Evolutionary conservation across 2,113 vertebrate genomes (phyloP).

Genomic region (Tretioscincus oriximinensis): DNA sequence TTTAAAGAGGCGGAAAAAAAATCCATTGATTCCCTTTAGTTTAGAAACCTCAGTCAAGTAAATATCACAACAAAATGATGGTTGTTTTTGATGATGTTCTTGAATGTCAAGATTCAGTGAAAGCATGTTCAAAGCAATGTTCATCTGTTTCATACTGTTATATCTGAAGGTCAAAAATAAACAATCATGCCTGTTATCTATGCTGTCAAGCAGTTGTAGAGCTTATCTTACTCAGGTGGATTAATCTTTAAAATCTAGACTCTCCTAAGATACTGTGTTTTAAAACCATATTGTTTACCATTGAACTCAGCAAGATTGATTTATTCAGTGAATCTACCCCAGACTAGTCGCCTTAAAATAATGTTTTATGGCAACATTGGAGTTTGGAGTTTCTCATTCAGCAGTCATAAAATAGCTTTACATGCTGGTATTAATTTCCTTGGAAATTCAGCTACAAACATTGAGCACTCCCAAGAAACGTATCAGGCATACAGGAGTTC

Average conservation of each 20-base stretch:
- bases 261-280: not conserved
- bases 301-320: not conserved
- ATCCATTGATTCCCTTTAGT: not conserved
- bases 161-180: not conserved
- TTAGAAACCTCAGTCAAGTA: not conserved
- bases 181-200: not conserved
- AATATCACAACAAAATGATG: not conserved
- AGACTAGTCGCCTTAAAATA: not conserved
- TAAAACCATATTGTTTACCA: not conserved
- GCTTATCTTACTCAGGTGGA: not conserved
- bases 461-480: not conserved
- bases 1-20: not conserved
- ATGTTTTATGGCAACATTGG: not conserved
- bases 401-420: too few relatives aligned
- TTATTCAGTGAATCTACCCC: not conserved
- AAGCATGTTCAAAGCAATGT: not conserved
- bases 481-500: not conserved
- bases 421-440: not conserved
- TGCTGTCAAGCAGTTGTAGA: not conserved
- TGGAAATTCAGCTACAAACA: not conserved
- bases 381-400: not conserved
- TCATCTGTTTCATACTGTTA: not conserved
- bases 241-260: not conserved
- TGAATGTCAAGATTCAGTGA: not conserved
- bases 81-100: not conserved